A percentile compares a stretch with the other conserved stretches of the same genome.
phyloP scores from a whole-genome alignment of 2,113 vertebrate species.

The Perca fluviatilis region DNA sequence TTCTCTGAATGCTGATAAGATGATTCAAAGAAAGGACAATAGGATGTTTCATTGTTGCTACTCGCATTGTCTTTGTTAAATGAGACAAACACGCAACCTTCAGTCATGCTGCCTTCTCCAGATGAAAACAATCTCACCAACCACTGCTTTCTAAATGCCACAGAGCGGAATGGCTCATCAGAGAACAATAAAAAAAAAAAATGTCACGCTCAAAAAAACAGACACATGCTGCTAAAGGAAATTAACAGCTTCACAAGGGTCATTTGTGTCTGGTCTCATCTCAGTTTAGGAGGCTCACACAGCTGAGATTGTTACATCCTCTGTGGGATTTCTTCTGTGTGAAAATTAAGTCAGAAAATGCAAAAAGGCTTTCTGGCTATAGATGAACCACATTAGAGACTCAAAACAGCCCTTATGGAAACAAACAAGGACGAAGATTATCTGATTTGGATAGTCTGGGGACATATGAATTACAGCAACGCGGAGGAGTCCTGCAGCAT shows the following conservation, averaged over 20 bases:
- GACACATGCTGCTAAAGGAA: constrained; percentile 20
- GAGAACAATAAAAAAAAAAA: constrained; percentile 25
- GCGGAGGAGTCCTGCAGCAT: not conserved
- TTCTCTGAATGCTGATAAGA: not conserved
- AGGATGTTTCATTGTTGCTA: not conserved
- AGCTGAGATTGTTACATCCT: constrained; percentile 12
- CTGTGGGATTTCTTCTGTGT: constrained; percentile 12
- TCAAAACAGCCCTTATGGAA: constrained; percentile 4
- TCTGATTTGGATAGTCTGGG: constrained; percentile 29
- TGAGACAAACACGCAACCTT: not conserved
- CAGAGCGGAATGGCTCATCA: constrained; percentile 30
- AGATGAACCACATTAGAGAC: constrained; percentile 21
- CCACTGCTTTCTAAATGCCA: constrained; percentile 11
- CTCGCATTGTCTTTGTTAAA: not conserved
- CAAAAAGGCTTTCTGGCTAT: not conserved
- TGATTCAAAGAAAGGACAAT: too few relatives aligned
- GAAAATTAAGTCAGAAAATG: constrained; percentile 13
- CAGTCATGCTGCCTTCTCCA: not conserved
- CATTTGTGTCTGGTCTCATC: constrained; percentile 32
- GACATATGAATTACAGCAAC: constrained; percentile 29
- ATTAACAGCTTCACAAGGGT: constrained; percentile 35
- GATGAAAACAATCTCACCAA: not conserved
- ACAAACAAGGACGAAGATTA: constrained; percentile 29
- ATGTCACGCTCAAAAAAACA: constrained; percentile 11
- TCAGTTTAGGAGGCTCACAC: constrained; percentile 14